Conservation (phyloP, 2,113 vertebrate species). For the Urocynchramus pylzowi region DNA sequence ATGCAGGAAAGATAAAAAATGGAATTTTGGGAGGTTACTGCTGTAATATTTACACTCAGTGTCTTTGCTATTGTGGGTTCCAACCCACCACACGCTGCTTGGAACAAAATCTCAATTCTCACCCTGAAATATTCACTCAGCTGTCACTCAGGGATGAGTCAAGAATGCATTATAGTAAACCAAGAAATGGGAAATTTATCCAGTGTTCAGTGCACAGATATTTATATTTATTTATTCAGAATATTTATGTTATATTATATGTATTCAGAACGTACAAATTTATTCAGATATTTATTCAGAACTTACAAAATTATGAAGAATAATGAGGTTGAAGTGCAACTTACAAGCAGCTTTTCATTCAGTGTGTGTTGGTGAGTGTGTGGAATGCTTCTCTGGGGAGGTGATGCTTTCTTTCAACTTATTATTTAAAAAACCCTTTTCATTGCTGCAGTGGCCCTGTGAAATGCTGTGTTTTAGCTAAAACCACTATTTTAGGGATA, state of each 20-base stretch:
- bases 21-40: not conserved
- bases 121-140: not conserved
- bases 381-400: not conserved
- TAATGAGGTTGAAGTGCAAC: not conserved
- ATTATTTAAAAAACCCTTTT: not conserved
- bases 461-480: not conserved
- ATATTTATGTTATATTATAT: not conserved
- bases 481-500: fast-evolving
- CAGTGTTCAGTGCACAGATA: not conserved
- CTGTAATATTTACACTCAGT: not conserved
- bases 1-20: not conserved
- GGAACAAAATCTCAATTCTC: not conserved
- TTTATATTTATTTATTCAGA: not conserved
- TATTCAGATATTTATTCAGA: not conserved
- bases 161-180: not conserved
- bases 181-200: not conserved
- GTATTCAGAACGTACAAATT: not conserved
- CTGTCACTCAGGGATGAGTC: not conserved
- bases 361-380: not conserved
- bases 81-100: not conserved
- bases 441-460: not conserved
- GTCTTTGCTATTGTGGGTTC: not conserved
- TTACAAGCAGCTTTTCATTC: not conserved
- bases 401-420: not conserved
- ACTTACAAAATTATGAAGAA: not conserved